A percentile compares a stretch with the other conserved stretches of the same genome.
These are phyloP conservation scores for Falco biarmicus DNA, from an alignment of 2,797 vertebrate species.

Conservation along the genomic window DNA sequence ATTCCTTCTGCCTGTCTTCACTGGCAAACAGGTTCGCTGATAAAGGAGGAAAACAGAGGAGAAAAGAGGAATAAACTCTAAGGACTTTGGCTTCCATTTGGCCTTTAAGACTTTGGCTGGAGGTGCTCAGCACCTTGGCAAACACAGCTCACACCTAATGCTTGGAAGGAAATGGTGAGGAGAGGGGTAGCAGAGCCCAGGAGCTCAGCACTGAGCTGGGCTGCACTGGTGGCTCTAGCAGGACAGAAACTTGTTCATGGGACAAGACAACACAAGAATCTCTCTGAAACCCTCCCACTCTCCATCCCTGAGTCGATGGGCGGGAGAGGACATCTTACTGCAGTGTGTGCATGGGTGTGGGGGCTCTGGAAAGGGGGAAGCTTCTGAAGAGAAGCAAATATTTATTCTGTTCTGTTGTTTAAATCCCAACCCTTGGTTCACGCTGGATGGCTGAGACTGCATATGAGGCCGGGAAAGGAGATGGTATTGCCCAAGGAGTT, in stretches of 20 bases:
- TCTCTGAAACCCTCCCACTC: background rate
- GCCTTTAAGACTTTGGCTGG: background rate
- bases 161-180: background rate
- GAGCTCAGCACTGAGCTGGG: background rate
- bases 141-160: background rate
- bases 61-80: background rate
- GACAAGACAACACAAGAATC: accelerated
- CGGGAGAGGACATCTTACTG: background rate
- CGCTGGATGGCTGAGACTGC: background rate
- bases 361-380: background rate
- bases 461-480: background rate
- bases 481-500: background rate
- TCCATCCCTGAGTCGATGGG: accelerated
- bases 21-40: background rate
- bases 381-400: background rate
- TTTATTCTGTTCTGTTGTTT: background rate
- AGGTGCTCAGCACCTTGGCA: background rate
- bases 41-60: background rate
- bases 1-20: background rate
- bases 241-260: background rate
- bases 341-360: background rate
- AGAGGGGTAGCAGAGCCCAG: background rate
- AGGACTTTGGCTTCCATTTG: background rate
- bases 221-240: too few species aligned
- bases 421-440: background rate